Evolutionary conservation across 2,797 vertebrate genomes (phyloP).

Genomic region (Taeniopygia guttata): DNA sequence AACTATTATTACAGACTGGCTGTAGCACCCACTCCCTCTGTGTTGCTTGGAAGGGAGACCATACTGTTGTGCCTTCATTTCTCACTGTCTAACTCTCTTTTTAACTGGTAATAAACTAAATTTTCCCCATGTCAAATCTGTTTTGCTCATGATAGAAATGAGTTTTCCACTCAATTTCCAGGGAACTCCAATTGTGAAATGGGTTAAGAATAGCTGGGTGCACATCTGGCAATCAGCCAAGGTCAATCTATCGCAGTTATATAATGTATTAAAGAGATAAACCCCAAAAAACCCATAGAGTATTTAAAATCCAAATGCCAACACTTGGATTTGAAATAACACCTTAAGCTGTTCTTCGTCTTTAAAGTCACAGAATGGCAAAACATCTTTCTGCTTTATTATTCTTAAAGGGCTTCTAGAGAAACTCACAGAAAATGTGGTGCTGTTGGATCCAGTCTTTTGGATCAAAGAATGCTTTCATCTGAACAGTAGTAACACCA

Average conservation of each 20-base stretch:
- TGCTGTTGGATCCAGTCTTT: neutral
- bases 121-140: neutral
- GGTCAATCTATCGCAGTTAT: neutral
- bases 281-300: neutral
- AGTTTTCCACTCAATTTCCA: neutral
- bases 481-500: neutral
- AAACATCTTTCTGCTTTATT: neutral
- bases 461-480: neutral
- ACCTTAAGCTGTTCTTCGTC: neutral
- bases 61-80: neutral
- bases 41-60: neutral
- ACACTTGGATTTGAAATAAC: neutral
- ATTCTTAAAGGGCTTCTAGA: neutral
- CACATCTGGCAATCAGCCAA: neutral
- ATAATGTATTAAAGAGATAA: neutral
- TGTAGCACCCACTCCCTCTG: neutral
- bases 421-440: neutral
- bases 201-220: fast-evolving
- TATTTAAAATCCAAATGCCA: neutral
- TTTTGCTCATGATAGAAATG: neutral
- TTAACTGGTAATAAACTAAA: neutral
- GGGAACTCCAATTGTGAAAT: fast-evolving
- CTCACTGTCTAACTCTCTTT: neutral
- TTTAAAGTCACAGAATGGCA: neutral
- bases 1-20: neutral